Conservation (phyloP, 2,113 vertebrate species). For the Myiagra hebetior region DNA sequence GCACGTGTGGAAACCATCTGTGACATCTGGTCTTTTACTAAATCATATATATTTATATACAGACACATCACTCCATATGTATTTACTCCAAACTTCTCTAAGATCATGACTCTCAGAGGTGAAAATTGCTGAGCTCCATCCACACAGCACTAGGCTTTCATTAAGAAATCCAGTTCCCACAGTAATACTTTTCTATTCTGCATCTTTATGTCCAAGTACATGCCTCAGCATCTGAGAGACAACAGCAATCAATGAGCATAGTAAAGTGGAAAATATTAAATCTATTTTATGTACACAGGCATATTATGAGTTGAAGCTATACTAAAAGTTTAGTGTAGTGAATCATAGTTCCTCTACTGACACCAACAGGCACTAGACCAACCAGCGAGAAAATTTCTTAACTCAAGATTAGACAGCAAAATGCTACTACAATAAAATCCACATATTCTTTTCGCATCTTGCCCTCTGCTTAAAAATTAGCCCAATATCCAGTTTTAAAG, state of each 20-base stretch:
- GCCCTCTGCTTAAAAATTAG: not conserved
- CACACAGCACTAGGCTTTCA: not conserved
- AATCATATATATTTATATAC: not conserved
- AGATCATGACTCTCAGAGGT: not conserved
- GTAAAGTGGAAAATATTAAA: not conserved
- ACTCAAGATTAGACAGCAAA: not conserved
- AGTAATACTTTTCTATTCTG: not conserved
- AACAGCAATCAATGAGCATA: not conserved
- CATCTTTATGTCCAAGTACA: not conserved
- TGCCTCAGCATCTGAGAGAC: not conserved
- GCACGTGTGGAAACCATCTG: conserved; percentile 18
- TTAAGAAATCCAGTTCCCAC: not conserved
- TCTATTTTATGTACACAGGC: not conserved
- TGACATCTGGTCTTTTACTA: not conserved
- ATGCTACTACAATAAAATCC: not conserved
- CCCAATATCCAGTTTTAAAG: not conserved
- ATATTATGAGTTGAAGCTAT: not conserved
- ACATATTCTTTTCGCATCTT: not conserved
- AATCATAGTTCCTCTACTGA: not conserved
- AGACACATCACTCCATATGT: not conserved
- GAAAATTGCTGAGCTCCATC: not conserved
- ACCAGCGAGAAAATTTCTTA: not conserved
- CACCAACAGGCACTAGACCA: not conserved
- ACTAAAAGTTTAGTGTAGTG: not conserved
- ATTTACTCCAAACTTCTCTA: not conserved